Percentiles rank a stretch among this genome's conserved stretches.
Evolutionary conservation across 2,888 invertebrate species (phyloP).

Genomic region (Ypsolopha scabrella): DNA sequence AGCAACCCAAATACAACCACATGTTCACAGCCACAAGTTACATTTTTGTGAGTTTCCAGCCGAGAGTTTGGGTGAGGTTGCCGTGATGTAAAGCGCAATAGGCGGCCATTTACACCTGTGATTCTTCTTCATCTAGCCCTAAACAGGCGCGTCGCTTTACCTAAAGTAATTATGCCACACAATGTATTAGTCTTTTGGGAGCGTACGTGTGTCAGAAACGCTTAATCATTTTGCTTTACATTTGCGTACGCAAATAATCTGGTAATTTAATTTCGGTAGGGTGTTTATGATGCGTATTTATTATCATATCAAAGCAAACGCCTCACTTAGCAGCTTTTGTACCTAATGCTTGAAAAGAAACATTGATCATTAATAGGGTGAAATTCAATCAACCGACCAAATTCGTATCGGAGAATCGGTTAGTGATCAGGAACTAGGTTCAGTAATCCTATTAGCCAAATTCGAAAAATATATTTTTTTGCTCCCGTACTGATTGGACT

Average conservation of each 20-base stretch:
- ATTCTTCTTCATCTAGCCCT: conserved; percentile 67
- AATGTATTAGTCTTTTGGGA: conserved; percentile 68
- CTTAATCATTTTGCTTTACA: conserved; percentile 66
- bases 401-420: too few relatives aligned
- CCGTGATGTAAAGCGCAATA: conserved; percentile 59
- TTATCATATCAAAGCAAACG: conserved; percentile 62
- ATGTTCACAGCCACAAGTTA: conserved; percentile 29
- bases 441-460: too few relatives aligned
- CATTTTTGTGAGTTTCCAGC: conserved; percentile 22
- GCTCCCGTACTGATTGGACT: too few relatives aligned
- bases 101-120: conserved; percentile 63
- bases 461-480: too few relatives aligned
- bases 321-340: conserved; percentile 50
- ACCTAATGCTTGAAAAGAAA: conserved; percentile 47
- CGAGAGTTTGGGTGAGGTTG: conserved; percentile 15
- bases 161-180: conserved; percentile 65
- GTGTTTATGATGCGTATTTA: conserved; percentile 64
- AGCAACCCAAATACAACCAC: conserved; percentile 41
- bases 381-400: too few relatives aligned
- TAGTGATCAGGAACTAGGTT: too few relatives aligned
- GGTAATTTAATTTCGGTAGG: conserved; percentile 59
- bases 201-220: conserved; percentile 58
- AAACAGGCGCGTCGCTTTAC: conserved; percentile 58
- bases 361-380: conserved; percentile 54
- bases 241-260: conserved; percentile 64